Conservation (phyloP, 2,113 vertebrate species). For the Pseudorectes ferrugineus region DNA sequence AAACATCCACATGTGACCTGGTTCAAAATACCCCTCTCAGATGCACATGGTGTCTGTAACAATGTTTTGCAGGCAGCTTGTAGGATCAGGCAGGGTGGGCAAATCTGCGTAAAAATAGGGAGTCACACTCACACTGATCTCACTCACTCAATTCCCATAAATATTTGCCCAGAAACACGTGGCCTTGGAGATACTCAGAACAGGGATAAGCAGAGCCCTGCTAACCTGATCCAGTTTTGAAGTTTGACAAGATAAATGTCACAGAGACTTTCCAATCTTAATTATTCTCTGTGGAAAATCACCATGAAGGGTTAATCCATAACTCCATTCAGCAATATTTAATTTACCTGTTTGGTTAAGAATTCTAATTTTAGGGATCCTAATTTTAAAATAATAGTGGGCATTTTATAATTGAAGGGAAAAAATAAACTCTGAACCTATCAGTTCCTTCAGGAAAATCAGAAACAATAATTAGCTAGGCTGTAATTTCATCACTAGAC, state of each 20-base stretch:
- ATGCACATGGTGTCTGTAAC: neutral
- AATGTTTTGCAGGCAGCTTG: neutral
- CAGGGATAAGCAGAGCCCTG: neutral
- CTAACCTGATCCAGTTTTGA: neutral
- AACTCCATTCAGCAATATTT: neutral
- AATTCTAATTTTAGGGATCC: neutral
- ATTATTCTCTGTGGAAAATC: neutral
- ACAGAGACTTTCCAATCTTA: neutral
- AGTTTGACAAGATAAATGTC: neutral
- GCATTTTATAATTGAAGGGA: neutral
- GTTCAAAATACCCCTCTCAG: neutral
- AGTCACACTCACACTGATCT: fast-evolving
- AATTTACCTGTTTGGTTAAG: neutral
- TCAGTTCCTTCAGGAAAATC: neutral
- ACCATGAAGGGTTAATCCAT: neutral
- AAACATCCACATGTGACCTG: fast-evolving
- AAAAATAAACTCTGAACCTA: neutral
- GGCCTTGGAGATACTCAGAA: neutral
- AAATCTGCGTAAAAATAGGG: neutral
- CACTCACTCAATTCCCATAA: neutral
- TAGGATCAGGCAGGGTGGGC: neutral
- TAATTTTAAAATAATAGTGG: neutral
- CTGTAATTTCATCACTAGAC: neutral
- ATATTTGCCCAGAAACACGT: neutral
- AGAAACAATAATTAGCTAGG: neutral